Percentiles rank a stretch among this genome's conserved stretches.
These are phyloP conservation scores for Coenonympha glycerion DNA, from an alignment of 2,888 invertebrate genomes.

Conservation along the genomic window DNA sequence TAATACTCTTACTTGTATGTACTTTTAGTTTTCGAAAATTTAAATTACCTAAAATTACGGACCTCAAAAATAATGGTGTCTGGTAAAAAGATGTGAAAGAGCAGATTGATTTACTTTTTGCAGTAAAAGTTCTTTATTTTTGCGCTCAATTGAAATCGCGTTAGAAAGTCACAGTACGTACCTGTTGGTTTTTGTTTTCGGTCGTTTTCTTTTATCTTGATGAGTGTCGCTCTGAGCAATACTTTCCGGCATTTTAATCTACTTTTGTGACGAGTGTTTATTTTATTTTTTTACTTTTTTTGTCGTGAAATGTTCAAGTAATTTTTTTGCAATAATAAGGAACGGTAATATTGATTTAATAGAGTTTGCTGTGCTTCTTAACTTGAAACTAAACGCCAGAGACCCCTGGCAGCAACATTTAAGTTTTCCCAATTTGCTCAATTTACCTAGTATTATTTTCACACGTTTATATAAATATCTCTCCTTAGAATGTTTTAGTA, in stretches of 20 bases:
- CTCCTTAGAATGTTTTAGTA: too few species aligned
- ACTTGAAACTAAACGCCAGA: background rate
- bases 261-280: background rate
- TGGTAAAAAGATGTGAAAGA: background rate
- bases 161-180: slow-evolving; percentile 18
- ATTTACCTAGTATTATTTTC: too few species aligned
- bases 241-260: slow-evolving; percentile 1
- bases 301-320: background rate
- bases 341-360: too few species aligned
- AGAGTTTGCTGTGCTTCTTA: background rate
- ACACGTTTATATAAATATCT: too few species aligned
- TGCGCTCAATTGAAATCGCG: slow-evolving; percentile 9
- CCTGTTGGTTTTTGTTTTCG: slow-evolving; percentile 7
- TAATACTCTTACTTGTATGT: too few species aligned
- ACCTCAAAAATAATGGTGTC: background rate
- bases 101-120: slow-evolving; percentile 3
- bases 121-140: slow-evolving; percentile 9
- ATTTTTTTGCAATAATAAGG: background rate
- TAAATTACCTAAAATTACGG: background rate
- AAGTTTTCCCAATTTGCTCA: too few species aligned
- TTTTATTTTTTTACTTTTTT: background rate
- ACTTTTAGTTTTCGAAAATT: background rate
- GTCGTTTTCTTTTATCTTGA: background rate
- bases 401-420: too few species aligned
- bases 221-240: background rate